phyloP scores from a whole-genome alignment of 2,113 vertebrate genomes.

The Pteruthius melanotis region DNA sequence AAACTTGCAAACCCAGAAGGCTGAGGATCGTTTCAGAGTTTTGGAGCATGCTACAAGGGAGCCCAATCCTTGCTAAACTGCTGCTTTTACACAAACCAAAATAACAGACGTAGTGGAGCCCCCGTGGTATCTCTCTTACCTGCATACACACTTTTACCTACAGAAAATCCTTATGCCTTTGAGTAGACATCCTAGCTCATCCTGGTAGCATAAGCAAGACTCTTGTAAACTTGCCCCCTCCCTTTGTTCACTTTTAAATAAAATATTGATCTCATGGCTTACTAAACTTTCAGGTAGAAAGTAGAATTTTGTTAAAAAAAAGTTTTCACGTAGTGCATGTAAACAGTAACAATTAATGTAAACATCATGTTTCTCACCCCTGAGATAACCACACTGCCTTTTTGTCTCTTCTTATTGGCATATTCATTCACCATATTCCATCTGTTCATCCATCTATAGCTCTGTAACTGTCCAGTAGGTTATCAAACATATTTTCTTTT shows the following conservation, averaged over 20 bases:
- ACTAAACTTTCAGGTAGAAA: not conserved
- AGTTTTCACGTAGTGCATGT: not conserved
- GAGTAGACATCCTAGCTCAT: not conserved
- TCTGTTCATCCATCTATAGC: not conserved
- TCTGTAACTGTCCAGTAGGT: not conserved
- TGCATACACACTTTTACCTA: not conserved
- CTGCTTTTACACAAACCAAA: not conserved
- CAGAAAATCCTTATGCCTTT: not conserved
- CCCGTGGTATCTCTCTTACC: not conserved
- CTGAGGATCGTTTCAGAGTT: accelerated
- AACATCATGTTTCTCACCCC: not conserved
- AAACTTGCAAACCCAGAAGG: accelerated
- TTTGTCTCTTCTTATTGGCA: not conserved
- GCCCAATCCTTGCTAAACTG: not conserved
- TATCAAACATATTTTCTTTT: not conserved
- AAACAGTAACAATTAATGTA: not conserved
- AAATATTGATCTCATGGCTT: not conserved
- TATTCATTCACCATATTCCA: not conserved
- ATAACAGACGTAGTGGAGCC: accelerated
- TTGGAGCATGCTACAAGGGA: not conserved
- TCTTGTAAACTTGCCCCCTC: not conserved
- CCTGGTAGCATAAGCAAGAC: not conserved
- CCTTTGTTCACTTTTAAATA: not conserved
- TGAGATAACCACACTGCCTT: not conserved
- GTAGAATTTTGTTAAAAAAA: not conserved